Evolutionary conservation across 2,888 invertebrate species (phyloP).

Genomic region (Ceratothoa steindachneri): DNA sequence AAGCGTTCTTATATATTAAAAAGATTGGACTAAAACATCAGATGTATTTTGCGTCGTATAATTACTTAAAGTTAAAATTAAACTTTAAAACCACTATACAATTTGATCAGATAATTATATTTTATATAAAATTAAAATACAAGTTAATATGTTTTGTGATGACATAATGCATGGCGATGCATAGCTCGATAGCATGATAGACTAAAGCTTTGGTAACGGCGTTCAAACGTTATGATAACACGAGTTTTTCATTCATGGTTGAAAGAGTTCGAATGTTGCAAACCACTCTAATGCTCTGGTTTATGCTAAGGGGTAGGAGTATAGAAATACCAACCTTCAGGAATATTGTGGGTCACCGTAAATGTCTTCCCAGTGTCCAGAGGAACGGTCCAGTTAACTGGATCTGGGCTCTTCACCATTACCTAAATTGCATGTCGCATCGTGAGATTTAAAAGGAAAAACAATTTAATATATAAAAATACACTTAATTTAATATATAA

Average conservation of each 20-base stretch:
- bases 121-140: no score
- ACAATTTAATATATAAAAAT: background rate
- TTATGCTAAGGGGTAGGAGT: no score
- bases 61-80: no score
- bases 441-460: no score
- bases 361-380: constrained; percentile 89
- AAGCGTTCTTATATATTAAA: no score
- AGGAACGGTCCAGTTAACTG: constrained; percentile 91
- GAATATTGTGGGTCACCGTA: constrained; percentile 86
- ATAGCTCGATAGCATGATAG: background rate
- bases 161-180: background rate
- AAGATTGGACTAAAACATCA: no score
- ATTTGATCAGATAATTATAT: no score
- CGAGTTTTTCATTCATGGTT: background rate
- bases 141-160: background rate
- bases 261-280: background rate
- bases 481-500: background rate
- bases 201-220: background rate
- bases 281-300: background rate
- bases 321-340: constrained; percentile 59
- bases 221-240: background rate
- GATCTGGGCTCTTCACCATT: constrained; percentile 86
- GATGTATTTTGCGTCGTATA: no score
- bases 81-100: no score
- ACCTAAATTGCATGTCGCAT: no score